A percentile compares a stretch with the other conserved stretches of the same genome.
These are phyloP conservation scores for Takifugu rubripes DNA, from an alignment of 2,797 vertebrate genomes.

Conservation along the genomic window DNA sequence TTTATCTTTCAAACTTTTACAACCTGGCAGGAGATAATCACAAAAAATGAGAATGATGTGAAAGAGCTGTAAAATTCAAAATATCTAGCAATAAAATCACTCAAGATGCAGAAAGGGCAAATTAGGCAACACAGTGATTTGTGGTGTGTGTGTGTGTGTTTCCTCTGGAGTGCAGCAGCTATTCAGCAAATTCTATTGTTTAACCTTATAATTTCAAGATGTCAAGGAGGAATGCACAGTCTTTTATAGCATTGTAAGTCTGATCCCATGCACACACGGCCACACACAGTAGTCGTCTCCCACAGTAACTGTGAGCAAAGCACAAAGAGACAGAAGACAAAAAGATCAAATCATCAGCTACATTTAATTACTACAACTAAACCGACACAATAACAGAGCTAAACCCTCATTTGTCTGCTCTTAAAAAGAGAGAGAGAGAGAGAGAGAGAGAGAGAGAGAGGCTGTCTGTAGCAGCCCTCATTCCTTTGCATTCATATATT, in stretches of 20 bases:
- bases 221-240: slow-evolving; percentile 40
- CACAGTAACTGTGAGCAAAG: slow-evolving; percentile 43
- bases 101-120: slow-evolving; percentile 26
- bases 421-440: slow-evolving; percentile 26
- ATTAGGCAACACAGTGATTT: slow-evolving; percentile 22
- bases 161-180: slow-evolving; percentile 26
- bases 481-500: slow-evolving; percentile 12
- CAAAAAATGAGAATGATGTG: slow-evolving; percentile 15
- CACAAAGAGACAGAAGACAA: slow-evolving; percentile 65
- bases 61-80: slow-evolving; percentile 19
- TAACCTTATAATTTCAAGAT: slow-evolving; percentile 66
- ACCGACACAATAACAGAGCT: slow-evolving; percentile 66
- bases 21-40: slow-evolving; percentile 5
- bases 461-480: slow-evolving; percentile 6
- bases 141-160: slow-evolving; percentile 3
- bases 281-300: slow-evolving; percentile 31
- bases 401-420: slow-evolving; percentile 70
- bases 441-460: neutral
- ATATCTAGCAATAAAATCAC: slow-evolving; percentile 27
- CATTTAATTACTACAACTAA: slow-evolving; percentile 75
- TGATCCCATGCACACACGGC: slow-evolving; percentile 25
- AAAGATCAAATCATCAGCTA: slow-evolving; percentile 73
- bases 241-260: slow-evolving; percentile 47
- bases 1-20: slow-evolving; percentile 35
- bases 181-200: slow-evolving; percentile 61